Conservation (phyloP, 2,113 vertebrate genomes). For the rabbit (Oryctolagus cuniculus) region mOryCun1.1 NC_091448.1:59009001-59009500, state of each 20-base stretch:
- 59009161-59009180: slow-evolving; percentile 76
- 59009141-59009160: slow-evolving; percentile 52
- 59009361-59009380: slow-evolving; percentile 70
- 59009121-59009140: slow-evolving; percentile 54
- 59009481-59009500: background rate
- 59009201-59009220: slow-evolving; percentile 75
- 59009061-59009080: background rate
- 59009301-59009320: slow-evolving; percentile 27
- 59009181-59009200: slow-evolving; percentile 63
- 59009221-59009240: slow-evolving; percentile 62
- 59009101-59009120: slow-evolving; percentile 65
- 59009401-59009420: slow-evolving; percentile 59
- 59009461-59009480: slow-evolving; percentile 60
- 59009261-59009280: slow-evolving; percentile 64
- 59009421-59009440: slow-evolving; percentile 77
- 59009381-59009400: slow-evolving; percentile 65
- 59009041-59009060: background rate
- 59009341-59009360: slow-evolving; percentile 57
- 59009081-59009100: slow-evolving; percentile 61
- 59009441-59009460: slow-evolving; percentile 82
- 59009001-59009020: slow-evolving; percentile 57
- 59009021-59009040: background rate
- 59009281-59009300: slow-evolving; percentile 64
- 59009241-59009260: slow-evolving; percentile 56
- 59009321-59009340: slow-evolving; percentile 74